Base-by-base conservation (phyloP, 1,140 invertebrate species). In the Zaprionus inermis region DNA sequence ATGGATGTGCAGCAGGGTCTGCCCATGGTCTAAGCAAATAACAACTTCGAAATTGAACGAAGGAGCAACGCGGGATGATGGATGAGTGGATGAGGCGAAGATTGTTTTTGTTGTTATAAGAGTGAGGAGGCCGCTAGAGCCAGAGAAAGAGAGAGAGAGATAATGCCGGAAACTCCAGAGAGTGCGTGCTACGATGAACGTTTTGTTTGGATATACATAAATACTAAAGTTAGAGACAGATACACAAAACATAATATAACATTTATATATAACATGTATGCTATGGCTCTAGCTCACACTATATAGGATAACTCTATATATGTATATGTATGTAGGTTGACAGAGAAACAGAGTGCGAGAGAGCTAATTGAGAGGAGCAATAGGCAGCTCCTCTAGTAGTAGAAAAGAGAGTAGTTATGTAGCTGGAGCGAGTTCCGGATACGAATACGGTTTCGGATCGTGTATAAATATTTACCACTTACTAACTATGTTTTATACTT, bases 1-100 rank as follows among this genome's bases (percentile, higher is more conserved):
- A 92, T 92, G 92, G 92, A 92, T 61, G 91, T 92, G 30, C 86
- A 90, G 82, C 90, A 91, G 61, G 88, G 92, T 57, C 64, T 92
- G 64, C 91, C 84, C 14, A 91, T 91, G 73, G 84, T 91, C 74
- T 92, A 84, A 69, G 49, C 76, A n/a, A n/a, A n/a, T n/a, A n/a
- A n/a, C n/a, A n/a, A n/a, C n/a, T n/a, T n/a, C n/a, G n/a, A n/a
- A n/a, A n/a, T n/a, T n/a, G n/a, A n/a, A n/a, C n/a, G 83, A 83
- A 89, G 79, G 12, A 46, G 34, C 52, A 63, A 64, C 41, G 63
- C 60, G 46, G 57, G 63, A 57, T 38, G 24, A 57, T 38, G 24
- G 18, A 34, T 14, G 44, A 46, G 34, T 32, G 24, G 24, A 51
- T 44, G 36, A 56, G 32, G 44, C 59, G 51, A 46, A 68, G 54